These are phyloP conservation scores for Nasonovia ribisnigri DNA, from an alignment of 2,888 invertebrate species.

Conservation along the genomic window DNA sequence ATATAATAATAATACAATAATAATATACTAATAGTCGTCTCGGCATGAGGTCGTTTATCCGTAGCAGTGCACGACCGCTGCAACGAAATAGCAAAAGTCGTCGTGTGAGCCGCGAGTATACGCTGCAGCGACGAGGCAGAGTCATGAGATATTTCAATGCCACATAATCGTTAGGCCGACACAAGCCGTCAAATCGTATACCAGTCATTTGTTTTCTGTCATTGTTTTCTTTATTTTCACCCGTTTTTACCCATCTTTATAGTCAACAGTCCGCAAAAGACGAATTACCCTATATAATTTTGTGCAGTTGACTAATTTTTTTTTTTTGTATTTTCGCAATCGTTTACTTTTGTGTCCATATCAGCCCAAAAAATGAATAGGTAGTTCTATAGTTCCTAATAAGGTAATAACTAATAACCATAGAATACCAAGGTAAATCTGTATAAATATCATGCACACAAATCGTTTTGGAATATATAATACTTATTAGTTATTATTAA, in stretches of 20 bases:
- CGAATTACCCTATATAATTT: too few relatives aligned
- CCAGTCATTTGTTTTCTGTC: background rate
- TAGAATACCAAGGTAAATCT: background rate
- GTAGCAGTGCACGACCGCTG: background rate
- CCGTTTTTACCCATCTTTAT: background rate
- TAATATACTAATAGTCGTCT: constrained; percentile 28
- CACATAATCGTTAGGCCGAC: constrained; percentile 43
- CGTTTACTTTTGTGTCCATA: background rate
- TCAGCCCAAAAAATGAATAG: background rate
- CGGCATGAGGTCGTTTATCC: constrained; percentile 51
- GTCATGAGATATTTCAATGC: constrained; percentile 58
- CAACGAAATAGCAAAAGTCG: constrained; percentile 35
- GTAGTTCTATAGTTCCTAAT: too few relatives aligned
- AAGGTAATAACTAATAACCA: background rate
- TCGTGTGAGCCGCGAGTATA: background rate
- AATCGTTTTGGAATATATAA: background rate
- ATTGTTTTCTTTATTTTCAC: constrained; percentile 15
- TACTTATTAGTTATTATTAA: background rate
- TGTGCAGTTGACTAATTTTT: background rate
- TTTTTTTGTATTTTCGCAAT: background rate
- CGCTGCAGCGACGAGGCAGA: background rate
- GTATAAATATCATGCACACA: background rate
- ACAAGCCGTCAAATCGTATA: background rate
- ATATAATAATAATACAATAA: constrained; percentile 9
- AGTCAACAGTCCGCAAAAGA: background rate